Evolutionary conservation across 1,140 invertebrate genomes (phyloP).

Genomic region (Drosophila parabipectinata): DNA sequence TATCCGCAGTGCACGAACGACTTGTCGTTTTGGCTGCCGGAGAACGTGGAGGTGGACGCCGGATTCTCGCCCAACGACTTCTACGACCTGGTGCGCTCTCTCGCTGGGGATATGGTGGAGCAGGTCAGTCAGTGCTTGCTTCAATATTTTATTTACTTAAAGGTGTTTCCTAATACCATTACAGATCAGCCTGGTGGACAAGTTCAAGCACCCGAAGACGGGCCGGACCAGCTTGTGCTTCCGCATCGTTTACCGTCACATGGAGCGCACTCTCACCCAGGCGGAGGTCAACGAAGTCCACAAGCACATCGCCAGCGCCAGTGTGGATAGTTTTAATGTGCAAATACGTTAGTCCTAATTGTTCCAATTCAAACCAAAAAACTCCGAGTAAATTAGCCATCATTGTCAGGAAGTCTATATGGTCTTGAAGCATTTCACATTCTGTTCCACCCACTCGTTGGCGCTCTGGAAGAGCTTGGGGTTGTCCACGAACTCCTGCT

Average conservation of each 20-base stretch:
- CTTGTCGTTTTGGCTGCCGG: conserved; percentile 98
- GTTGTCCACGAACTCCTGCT: conserved; percentile 59
- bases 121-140: conserved; percentile 86
- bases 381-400: conserved; percentile 26
- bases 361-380: conserved; percentile 41
- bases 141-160: background rate
- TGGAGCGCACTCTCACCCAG: conserved; percentile 94
- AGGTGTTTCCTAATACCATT: background rate
- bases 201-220: conserved; percentile 94
- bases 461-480: conserved; percentile 50
- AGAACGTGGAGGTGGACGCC: conserved; percentile 84
- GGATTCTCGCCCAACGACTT: conserved; percentile 94
- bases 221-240: conserved; percentile 95
- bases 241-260: conserved; percentile 96
- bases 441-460: conserved; percentile 68
- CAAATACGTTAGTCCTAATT: conserved; percentile 86
- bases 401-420: conserved; percentile 20
- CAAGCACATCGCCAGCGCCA: conserved; percentile 89
- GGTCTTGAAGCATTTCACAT: conserved; percentile 33
- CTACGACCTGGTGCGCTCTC: conserved; percentile 95
- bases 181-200: conserved; percentile 93
- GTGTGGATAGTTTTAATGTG: conserved; percentile 88
- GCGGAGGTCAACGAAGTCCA: conserved; percentile 95
- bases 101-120: conserved; percentile 96
- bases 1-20: conserved; percentile 97